Conservation (phyloP, 2,113 vertebrate genomes). For the Sturnus vulgaris region DNA sequence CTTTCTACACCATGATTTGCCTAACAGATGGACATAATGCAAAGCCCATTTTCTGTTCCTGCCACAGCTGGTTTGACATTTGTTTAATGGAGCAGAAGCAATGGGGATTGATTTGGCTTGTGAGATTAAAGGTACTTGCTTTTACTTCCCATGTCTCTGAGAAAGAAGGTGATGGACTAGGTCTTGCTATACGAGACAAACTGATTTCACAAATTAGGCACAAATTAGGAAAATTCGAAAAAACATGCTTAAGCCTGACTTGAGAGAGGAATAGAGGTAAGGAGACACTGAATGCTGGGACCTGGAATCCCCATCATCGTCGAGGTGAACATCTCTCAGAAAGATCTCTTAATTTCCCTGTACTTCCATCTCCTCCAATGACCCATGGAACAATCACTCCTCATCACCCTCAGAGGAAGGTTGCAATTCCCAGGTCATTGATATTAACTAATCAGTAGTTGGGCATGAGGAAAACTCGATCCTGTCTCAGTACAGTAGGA, state of each 20-base stretch:
- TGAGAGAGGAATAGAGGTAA: neutral
- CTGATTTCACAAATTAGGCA: neutral
- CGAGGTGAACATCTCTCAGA: neutral
- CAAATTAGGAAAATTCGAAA: neutral
- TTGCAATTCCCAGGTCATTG: neutral
- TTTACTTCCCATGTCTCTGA: neutral
- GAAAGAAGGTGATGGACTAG: neutral
- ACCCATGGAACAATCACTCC: neutral
- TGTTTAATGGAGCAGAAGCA: neutral
- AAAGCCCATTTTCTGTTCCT: slow-evolving; percentile 37
- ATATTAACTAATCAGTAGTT: neutral
- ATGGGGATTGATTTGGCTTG: neutral
- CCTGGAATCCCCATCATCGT: neutral
- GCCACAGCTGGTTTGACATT: slow-evolving; percentile 24
- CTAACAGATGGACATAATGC: slow-evolving; percentile 23
- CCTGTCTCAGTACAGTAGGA: neutral
- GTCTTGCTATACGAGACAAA: neutral
- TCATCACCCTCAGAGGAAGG: neutral
- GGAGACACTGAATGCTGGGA: neutral
- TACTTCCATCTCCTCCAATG: neutral
- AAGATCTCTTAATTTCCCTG: neutral
- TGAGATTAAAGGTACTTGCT: neutral
- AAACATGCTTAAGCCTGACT: rapidly evolving
- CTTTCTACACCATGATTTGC: neutral
- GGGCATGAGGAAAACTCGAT: neutral